These are phyloP conservation scores for Leptinotarsa juncta DNA, from an alignment of 2,888 invertebrate genomes.

Conservation along the genomic window DNA sequence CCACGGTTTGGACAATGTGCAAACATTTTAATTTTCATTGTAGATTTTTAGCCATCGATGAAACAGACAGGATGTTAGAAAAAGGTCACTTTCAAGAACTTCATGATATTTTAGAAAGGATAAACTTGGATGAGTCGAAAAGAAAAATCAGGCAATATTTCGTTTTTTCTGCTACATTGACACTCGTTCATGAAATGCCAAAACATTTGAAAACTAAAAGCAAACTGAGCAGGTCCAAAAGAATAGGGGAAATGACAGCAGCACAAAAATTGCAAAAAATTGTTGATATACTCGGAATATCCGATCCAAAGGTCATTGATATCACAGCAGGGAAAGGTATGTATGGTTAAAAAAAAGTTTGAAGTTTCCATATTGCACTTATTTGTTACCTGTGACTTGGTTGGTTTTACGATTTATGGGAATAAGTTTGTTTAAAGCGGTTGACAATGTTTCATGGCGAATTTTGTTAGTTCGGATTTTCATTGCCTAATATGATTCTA, in stretches of 20 bases:
- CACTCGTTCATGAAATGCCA: constrained; percentile 89
- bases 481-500: too few relatives aligned
- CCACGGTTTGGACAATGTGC: too few relatives aligned
- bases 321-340: constrained; percentile 83
- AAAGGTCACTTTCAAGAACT: constrained; percentile 95
- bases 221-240: constrained; percentile 66
- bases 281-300: constrained; percentile 84
- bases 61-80: constrained; percentile 98
- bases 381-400: too few relatives aligned
- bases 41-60: constrained; percentile 94
- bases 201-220: constrained; percentile 75
- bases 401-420: too few relatives aligned
- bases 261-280: constrained; percentile 82
- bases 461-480: too few relatives aligned
- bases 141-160: constrained; percentile 85
- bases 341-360: not conserved
- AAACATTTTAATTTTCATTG: constrained; percentile 36
- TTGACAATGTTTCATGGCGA: too few relatives aligned
- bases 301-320: constrained; percentile 93
- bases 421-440: too few relatives aligned
- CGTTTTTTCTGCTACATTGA: constrained; percentile 97
- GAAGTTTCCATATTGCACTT: too few relatives aligned
- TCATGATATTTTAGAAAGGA: constrained; percentile 79
- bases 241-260: constrained; percentile 74
- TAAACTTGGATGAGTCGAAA: constrained; percentile 78